Evolutionary conservation across 2,113 vertebrate genomes (phyloP), one percentile per base, ranked within the genome.

Genomic region (Quiscalus mexicanus): DNA sequence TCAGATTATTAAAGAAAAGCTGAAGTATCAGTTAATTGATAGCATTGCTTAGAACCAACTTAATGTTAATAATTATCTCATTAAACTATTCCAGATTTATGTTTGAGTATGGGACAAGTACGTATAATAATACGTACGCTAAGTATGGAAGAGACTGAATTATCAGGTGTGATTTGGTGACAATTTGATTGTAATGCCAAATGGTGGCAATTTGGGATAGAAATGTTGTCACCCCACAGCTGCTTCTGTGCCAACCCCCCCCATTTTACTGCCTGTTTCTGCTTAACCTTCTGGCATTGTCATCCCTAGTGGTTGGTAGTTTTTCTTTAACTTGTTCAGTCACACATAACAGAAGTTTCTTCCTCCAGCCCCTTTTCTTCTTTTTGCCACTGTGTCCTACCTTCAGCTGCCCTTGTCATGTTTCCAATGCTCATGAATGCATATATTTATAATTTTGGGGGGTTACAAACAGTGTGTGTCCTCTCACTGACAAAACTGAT

Each of bases 251-350:
- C 14, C 58, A 82, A 28, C 50, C 10, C 25, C 25, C 3, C 2
- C 33, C 20, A 6, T 75, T 87, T 82, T 42, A 24, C 18, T 74
- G 65, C 73, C 10, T 56, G 2, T 64, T 85, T 73, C 75, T 93
- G 78, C 49, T 94, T 80, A 53, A 69, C 62, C 28, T 55, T 73
- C 47, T 68, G 79, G 18, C 58, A 80, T 53, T 42, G 50, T 58
- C 50, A 63, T 35, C 62, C 10, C 0, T 27, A 16, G 63, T 35
- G 27, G 8, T 69, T 55, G 71, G 23, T 18, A 50, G 70, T 55
- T 93, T 92, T 84, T 47, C 47, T 92, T 93, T 73, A 93, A 84
- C 76, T 92, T 50, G 10, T 11, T 86, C 41, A 30, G 45, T 84
- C 87, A 42, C 14, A 76, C 41, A 4, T 2, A 67, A 35, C 2